Evolutionary conservation across 2,888 invertebrate genomes (phyloP).

Genomic region (Chorisops tibialis): DNA sequence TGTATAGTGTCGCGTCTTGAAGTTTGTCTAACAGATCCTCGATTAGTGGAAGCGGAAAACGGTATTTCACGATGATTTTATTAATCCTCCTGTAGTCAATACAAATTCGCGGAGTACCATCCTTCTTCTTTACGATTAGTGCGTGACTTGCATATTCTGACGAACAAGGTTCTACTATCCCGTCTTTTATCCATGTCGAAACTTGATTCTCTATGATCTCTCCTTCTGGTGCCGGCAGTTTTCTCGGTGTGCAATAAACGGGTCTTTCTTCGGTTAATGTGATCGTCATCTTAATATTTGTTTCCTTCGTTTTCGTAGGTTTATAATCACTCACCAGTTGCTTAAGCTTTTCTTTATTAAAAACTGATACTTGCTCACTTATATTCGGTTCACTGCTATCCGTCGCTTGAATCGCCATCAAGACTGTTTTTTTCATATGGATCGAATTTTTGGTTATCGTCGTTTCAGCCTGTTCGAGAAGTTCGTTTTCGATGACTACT

Average conservation of each 20-base stretch:
- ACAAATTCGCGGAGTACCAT: conserved; percentile 36
- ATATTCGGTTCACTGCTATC: no score
- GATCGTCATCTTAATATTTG: not conserved
- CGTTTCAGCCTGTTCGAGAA: not conserved
- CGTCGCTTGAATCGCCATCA: no score
- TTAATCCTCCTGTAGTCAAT: conserved; percentile 37
- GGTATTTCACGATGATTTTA: conserved; percentile 36
- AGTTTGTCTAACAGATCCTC: conserved; percentile 41
- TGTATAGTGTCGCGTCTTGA: conserved; percentile 39
- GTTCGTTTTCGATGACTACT: not conserved
- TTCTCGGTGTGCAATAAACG: not conserved
- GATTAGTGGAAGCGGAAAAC: conserved; percentile 38
- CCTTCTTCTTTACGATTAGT: conserved; percentile 37
- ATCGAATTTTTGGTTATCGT: no score
- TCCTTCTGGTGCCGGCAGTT: conserved; percentile 1
- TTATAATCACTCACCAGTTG: not conserved
- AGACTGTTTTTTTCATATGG: no score
- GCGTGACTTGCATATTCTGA: conserved; percentile 37
- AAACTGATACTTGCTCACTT: not conserved
- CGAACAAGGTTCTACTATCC: conserved; percentile 3
- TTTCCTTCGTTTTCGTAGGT: not conserved
- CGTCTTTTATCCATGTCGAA: not conserved
- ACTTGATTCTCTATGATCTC: not conserved
- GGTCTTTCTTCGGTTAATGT: not conserved
- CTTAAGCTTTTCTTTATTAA: not conserved